phyloP scores from a whole-genome alignment of 2,797 vertebrate genomes.

The Pseudomugil gertrudae region DNA sequence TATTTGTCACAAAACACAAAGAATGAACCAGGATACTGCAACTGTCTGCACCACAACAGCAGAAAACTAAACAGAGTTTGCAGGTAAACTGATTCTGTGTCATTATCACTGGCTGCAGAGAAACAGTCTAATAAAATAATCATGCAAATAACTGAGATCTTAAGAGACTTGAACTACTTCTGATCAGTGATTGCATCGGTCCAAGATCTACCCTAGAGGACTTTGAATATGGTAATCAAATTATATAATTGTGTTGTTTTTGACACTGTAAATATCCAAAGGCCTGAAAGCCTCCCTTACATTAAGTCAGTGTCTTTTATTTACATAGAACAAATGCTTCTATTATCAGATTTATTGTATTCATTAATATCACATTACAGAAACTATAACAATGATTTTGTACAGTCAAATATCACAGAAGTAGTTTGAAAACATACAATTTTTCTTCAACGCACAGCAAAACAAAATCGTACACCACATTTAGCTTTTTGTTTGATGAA shows the following conservation, averaged over 20 bases:
- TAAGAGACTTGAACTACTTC: conserved; percentile 60
- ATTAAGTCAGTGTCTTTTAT: conserved; percentile 57
- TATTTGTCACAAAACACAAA: conserved; percentile 11
- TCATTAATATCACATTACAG: conserved; percentile 41
- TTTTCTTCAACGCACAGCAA: neutral
- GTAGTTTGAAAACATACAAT: neutral
- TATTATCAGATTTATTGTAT: conserved; percentile 58
- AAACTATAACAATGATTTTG: conserved; percentile 25
- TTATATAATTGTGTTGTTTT: conserved; percentile 69
- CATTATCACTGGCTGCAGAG: conserved; percentile 1
- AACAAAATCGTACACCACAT: conserved; percentile 2
- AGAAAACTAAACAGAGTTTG: conserved; percentile 12
- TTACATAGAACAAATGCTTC: conserved; percentile 25
- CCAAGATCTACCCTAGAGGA: conserved; percentile 38
- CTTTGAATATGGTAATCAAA: conserved; percentile 71
- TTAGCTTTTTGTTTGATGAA: conserved; percentile 36
- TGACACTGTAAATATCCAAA: conserved; percentile 73
- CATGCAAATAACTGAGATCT: conserved; percentile 34
- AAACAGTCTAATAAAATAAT: conserved; percentile 41
- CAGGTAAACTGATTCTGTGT: conserved; percentile 10
- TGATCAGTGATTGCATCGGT: conserved; percentile 56
- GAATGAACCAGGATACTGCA: neutral
- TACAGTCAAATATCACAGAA: conserved; percentile 8
- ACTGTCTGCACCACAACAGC: conserved; percentile 10
- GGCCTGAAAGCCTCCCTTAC: conserved; percentile 53